phyloP scores from a whole-genome alignment of 92 coral and sea anemone genomes.

The Epizoanthus illoricatus region DNA sequence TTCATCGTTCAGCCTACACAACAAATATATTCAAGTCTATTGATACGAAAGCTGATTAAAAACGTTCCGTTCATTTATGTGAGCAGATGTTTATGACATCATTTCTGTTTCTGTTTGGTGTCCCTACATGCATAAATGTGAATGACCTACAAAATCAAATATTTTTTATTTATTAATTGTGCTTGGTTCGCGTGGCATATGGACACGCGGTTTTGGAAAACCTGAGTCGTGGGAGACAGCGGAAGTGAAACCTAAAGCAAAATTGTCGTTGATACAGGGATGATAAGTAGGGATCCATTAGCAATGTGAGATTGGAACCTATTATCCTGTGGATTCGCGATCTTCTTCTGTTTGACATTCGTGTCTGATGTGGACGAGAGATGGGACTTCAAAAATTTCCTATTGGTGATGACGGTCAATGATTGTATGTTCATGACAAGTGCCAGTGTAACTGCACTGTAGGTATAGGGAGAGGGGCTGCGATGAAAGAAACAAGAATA shows the following conservation, averaged over 20 bases:
- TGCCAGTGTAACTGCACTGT: no score
- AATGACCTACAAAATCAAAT: not conserved
- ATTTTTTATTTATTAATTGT: no score
- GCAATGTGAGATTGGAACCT: no score
- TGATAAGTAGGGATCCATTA: no score
- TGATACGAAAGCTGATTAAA: not conserved
- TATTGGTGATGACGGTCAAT: no score
- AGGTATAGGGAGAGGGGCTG: no score
- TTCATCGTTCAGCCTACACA: constrained; percentile 37
- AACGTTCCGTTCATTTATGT: not conserved
- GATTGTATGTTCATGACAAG: no score
- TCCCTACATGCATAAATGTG: not conserved
- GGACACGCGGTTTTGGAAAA: not conserved
- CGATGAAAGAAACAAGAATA: no score
- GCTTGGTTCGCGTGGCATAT: not conserved
- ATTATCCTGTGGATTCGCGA: no score
- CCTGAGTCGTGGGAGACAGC: not conserved
- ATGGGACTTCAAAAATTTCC: no score
- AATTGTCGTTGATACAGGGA: not conserved
- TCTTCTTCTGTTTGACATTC: no score
- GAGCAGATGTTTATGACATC: not conserved
- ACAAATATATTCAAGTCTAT: constrained; percentile 9
- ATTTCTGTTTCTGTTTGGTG: not conserved
- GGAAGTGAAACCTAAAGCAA: not conserved
- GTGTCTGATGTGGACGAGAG: no score